Evolutionary conservation across 2,888 invertebrate genomes (phyloP), one percentile per base, ranked within the genome.

Genomic region (Scaptodrosophila latifasciaeformis): DNA sequence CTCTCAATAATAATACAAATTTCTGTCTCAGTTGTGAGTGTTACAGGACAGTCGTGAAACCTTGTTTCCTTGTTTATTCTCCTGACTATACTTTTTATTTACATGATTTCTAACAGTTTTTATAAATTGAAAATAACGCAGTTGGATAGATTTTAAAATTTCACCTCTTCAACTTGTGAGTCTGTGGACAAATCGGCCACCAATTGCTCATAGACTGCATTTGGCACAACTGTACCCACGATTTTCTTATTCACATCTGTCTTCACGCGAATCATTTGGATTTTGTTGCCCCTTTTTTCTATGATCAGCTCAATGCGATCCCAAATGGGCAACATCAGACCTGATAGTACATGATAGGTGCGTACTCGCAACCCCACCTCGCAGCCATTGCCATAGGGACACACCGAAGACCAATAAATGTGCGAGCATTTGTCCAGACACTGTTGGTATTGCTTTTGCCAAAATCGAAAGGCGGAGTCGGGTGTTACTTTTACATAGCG

Each of bases 301-400:
- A 99, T 89, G 63, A 96, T 93, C 53, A 90, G 89, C 88, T 99
- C 98, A 48, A 99, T 94, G 65, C 96, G 91, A 81, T 95, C 93
- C 99, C 99, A 99, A 55, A 99, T 97, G 43, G 96, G 95, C 70
- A 99, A 89, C 79, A 99, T 97, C 7, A 97, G 96, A 42, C 99
- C 99, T 54, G 96, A 91, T 45, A 99, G 90, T 56, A 99, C 95
- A 87, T 97, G 93, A 87, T 97, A 98, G 59, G 94, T 93, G 74
- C 98, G 91, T 67, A 93, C 91, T 37, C 99, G 90, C 52, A 97
- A 88, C 0, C 99, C 99, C 55, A 97, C 92, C 87, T 99, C 97
- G 88, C 99, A 99, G 70, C 93, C 93, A 59, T 90, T 87, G 3
- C 93, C 93, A 49, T 91, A 82, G 34, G 94, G 90, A 86, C 99